These are phyloP conservation scores for Coptodon rendalli DNA, from an alignment of 2,113 vertebrate genomes.

Conservation along the genomic window DNA sequence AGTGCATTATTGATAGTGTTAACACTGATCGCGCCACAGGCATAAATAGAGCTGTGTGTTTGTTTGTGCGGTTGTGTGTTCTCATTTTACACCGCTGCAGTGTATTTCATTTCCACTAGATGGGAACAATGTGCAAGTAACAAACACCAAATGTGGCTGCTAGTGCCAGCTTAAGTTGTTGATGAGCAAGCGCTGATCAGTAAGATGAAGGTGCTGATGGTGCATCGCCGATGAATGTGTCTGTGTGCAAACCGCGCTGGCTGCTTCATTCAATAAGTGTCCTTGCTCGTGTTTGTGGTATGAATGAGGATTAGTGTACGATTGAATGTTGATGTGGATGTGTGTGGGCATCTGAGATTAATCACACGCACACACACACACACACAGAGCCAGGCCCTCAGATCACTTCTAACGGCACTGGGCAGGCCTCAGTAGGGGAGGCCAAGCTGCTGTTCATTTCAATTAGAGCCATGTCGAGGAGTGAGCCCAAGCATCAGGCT, in stretches of 20 bases:
- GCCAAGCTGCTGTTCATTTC: slow-evolving; percentile 43
- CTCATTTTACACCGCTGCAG: background rate
- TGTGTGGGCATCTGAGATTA: background rate
- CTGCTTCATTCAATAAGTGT: background rate
- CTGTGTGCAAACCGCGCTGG: background rate
- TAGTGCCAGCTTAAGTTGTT: background rate
- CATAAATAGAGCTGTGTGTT: background rate
- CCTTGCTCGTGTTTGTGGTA: background rate
- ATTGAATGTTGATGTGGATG: slow-evolving; percentile 11
- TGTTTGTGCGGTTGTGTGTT: background rate
- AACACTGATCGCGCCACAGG: background rate
- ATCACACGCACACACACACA: background rate
- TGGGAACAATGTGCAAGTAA: slow-evolving; percentile 5
- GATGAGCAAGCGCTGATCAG: background rate
- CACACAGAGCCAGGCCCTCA: background rate
- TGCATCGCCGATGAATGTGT: background rate
- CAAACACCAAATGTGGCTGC: background rate
- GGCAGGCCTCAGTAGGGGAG: slow-evolving; percentile 18
- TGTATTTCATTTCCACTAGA: slow-evolving; percentile 37
- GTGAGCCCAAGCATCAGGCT: background rate
- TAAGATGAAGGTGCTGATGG: background rate
- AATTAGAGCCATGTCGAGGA: slow-evolving; percentile 33
- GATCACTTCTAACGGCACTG: slow-evolving; percentile 33
- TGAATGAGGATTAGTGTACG: slow-evolving; percentile 20
- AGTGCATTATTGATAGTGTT: slow-evolving; percentile 6